Evolutionary conservation across 2,888 invertebrate species (phyloP), one percentile per base, ranked within the genome.

Genomic region (Hypercompe scribonia): DNA sequence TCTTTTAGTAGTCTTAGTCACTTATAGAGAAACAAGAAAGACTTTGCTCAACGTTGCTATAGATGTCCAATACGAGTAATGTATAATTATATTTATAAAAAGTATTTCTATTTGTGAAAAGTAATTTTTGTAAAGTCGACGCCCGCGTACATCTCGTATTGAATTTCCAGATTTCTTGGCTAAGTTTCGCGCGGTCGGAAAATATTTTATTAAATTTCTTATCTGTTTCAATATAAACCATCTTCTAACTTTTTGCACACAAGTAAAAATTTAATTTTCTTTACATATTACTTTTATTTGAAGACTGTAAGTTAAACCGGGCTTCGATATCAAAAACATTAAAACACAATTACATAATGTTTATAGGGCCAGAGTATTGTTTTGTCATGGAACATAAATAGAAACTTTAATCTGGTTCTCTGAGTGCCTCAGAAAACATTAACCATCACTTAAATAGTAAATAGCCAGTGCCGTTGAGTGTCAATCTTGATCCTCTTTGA

Each of bases 141-240:
- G 3, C 54, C 10, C 54, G n/a, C 54, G 13, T 58, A 28, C 13
- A 58, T 58, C 54, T 58, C 54, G 54, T 58, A 28, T 58, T 58
- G 54, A 58, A 58, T 58, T 54, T 58, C 13, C 28, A 58, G 3
- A 58, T 58, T 58, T 11, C 54, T 58, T 58, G 54, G 11, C 54
- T 28, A 58, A 58, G n/a, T 58, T 58, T 58, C 13, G 13, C 54
- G 54, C 28, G 54, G n/a, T 58, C 10, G 54, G 54, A 58, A 13
- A 58, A n/a, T 58, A 11, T 58, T 58, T 58, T 58, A 58, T 58
- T 58, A 58, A 58, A 58, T 58, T 58, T 58, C 54, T 58, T 58
- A 28, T 54, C 54, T 58, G 54, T 58, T 58, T 58, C 54, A 58
- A 58, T n/a, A 58, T 58, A 58, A 58, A 58, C 54, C n/a, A 58